Conservation (phyloP, 2,797 vertebrate genomes). For the Limnodromus scolopaceus region DNA sequence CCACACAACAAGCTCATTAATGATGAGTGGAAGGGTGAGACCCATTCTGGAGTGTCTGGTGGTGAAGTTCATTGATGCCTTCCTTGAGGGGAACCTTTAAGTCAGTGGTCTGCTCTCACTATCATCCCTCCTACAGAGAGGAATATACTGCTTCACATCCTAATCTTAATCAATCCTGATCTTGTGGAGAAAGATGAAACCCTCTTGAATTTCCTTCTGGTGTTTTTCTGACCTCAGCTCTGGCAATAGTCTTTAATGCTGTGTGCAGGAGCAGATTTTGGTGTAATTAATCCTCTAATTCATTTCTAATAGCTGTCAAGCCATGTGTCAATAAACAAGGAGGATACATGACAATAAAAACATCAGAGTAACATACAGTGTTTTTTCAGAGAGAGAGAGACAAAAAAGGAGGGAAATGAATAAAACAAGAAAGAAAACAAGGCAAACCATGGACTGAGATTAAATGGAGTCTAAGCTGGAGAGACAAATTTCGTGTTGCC, state of each 20-base stretch:
- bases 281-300: constrained; percentile 48
- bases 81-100: neutral
- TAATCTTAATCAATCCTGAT: neutral
- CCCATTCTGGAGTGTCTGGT: neutral
- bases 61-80: neutral
- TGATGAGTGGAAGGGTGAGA: neutral
- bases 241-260: neutral
- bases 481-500: neutral
- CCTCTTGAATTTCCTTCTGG: neutral
- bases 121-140: neutral
- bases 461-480: neutral
- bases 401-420: neutral
- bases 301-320: constrained; percentile 39
- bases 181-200: neutral
- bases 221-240: neutral
- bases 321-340: constrained; percentile 38
- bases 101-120: neutral
- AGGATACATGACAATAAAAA: neutral
- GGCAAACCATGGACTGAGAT: neutral
- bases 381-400: neutral
- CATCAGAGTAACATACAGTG: neutral
- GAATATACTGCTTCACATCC: neutral
- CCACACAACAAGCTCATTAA: neutral
- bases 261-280: neutral
- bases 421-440: neutral